A percentile compares a stretch with the other conserved stretches of the same genome.
Conservation (phyloP, 2,888 invertebrate genomes). For the Scrobipalpa atriplicella region DNA sequence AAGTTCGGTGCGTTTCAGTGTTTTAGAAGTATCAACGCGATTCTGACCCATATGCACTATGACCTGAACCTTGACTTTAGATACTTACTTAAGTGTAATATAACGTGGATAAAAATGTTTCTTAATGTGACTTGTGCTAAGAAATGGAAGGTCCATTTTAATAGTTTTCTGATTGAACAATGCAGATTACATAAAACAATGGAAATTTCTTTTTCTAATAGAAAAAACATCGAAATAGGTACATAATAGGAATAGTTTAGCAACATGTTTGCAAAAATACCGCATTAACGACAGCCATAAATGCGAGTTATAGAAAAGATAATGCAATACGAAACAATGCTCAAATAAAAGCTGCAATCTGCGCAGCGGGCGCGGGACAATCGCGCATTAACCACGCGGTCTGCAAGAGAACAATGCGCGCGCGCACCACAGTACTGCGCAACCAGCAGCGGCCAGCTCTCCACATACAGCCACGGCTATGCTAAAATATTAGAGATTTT, state of each 20-base stretch:
- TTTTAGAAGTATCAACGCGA: too few species aligned
- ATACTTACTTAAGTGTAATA: too few species aligned
- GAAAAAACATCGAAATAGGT: background rate
- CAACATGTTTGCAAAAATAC: slow-evolving; percentile 44
- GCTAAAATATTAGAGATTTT: too few species aligned
- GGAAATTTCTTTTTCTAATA: background rate
- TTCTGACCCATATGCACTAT: too few species aligned
- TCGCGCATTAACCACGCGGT: slow-evolving; percentile 69
- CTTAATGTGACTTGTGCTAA: too few species aligned
- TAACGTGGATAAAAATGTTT: too few species aligned
- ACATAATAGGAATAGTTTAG: slow-evolving; percentile 17
- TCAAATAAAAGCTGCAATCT: slow-evolving; percentile 39
- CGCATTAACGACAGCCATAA: slow-evolving; percentile 58
- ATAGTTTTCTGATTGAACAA: background rate
- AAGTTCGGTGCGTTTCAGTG: too few species aligned
- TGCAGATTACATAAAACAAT: slow-evolving; percentile 2
- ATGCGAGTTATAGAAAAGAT: slow-evolving; percentile 50
- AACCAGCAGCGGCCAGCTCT: too few species aligned
- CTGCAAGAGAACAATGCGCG: slow-evolving; percentile 63
- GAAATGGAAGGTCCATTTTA: too few species aligned
- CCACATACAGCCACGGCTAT: background rate
- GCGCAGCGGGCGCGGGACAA: slow-evolving; percentile 52
- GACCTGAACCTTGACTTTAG: too few species aligned
- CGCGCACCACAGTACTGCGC: slow-evolving; percentile 25
- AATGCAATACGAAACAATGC: slow-evolving; percentile 47